Conservation (phyloP, 2,888 invertebrate species). For the Ochropacha duplaris region DNA sequence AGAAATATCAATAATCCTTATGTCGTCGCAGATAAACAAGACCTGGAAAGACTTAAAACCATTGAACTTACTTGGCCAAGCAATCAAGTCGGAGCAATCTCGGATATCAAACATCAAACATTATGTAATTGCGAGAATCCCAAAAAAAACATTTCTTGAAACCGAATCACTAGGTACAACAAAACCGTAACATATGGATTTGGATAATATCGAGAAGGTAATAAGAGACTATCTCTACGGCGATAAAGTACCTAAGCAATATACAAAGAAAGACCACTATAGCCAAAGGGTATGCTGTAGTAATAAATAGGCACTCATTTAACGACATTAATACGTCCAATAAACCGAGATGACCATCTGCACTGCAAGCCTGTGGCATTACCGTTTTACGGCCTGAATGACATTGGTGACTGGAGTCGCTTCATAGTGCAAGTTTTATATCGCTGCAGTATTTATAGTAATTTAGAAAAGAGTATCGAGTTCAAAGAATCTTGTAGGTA, state of each 20-base stretch:
- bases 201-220: background rate
- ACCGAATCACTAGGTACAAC: background rate
- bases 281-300: constrained; percentile 10
- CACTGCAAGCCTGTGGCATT: constrained; percentile 17
- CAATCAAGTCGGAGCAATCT: too few species aligned
- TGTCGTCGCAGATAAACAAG: too few species aligned
- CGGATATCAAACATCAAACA: too few species aligned
- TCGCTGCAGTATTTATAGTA: background rate
- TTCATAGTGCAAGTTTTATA: background rate
- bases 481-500: too few species aligned
- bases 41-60: too few species aligned
- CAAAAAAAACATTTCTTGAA: background rate
- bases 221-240: background rate
- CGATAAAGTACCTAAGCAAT: background rate
- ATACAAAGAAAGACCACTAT: background rate
- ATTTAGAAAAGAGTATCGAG: background rate
- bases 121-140: too few species aligned
- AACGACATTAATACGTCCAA: constrained; percentile 31
- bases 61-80: too few species aligned
- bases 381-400: constrained; percentile 31
- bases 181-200: background rate
- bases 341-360: constrained; percentile 32
- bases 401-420: constrained; percentile 11
- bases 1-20: too few species aligned
- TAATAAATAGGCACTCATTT: constrained; percentile 29